Evolutionary conservation across 1,140 invertebrate genomes (phyloP).

Genomic region (Drosophila parabipectinata): DNA sequence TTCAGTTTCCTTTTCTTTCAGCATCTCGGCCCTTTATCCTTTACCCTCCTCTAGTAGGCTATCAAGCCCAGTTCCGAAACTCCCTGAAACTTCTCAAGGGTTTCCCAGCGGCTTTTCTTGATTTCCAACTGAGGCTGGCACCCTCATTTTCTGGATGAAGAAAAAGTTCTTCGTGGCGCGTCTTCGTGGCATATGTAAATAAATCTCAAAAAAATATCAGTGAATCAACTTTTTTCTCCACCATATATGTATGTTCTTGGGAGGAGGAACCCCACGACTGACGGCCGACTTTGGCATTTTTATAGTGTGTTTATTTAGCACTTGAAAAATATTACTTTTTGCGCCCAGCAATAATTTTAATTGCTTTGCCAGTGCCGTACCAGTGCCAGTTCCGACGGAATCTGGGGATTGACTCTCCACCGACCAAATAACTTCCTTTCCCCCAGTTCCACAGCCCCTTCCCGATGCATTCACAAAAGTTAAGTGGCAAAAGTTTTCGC

Average conservation of each 20-base stretch:
- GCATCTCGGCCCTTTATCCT: neutral
- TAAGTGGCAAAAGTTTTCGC: constrained; percentile 81
- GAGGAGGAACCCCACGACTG: constrained; percentile 9
- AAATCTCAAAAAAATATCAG: constrained; percentile 63
- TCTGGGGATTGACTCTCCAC: constrained; percentile 46
- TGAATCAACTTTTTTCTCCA: constrained; percentile 61
- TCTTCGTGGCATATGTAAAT: constrained; percentile 74
- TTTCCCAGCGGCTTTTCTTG: constrained; percentile 14
- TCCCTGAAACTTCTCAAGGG: constrained; percentile 29
- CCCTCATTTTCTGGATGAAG: constrained; percentile 27
- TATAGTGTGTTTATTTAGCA: constrained; percentile 83
- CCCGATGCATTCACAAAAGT: constrained; percentile 69
- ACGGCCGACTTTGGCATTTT: constrained; percentile 54
- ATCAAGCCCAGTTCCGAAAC: constrained; percentile 4
- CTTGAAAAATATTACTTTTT: constrained; percentile 83
- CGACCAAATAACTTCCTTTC: constrained; percentile 9
- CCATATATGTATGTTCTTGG: constrained; percentile 12
- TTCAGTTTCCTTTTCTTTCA: constrained; percentile 3
- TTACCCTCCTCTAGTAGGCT: neutral
- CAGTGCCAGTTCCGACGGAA: constrained; percentile 48
- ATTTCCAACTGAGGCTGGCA: constrained; percentile 6
- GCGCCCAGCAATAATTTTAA: constrained; percentile 82
- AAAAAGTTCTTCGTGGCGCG: constrained; percentile 52
- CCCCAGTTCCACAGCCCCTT: neutral
- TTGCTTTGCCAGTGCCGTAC: constrained; percentile 68